These are phyloP conservation scores for Drosophila vallismaia DNA, from an alignment of 2,888 invertebrate species.

Conservation along the genomic window DNA sequence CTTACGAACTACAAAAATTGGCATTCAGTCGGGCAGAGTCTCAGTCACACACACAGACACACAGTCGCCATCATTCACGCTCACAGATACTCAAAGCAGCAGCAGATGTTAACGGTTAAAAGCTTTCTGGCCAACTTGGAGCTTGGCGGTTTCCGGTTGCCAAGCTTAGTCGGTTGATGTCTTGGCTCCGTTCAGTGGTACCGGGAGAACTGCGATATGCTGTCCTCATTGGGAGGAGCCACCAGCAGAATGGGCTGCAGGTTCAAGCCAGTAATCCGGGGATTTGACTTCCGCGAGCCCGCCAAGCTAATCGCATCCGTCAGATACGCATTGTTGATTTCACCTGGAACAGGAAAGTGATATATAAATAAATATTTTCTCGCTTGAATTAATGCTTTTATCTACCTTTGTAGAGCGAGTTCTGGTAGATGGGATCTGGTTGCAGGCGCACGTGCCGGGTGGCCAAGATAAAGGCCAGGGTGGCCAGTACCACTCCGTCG, in stretches of 20 bases:
- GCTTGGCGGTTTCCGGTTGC: slow-evolving; percentile 26
- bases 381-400: not conserved
- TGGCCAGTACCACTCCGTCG: slow-evolving; percentile 85
- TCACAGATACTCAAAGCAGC: slow-evolving; percentile 10
- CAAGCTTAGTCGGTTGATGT: slow-evolving; percentile 26
- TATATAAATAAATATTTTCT: not conserved
- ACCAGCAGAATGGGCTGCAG: slow-evolving; percentile 92
- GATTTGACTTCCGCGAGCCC: slow-evolving; percentile 91
- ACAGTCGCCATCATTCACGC: slow-evolving; percentile 25
- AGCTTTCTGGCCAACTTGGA: slow-evolving; percentile 24
- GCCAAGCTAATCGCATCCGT: slow-evolving; percentile 93
- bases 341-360: slow-evolving; percentile 86
- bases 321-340: slow-evolving; percentile 94
- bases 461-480: slow-evolving; percentile 96
- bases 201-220: slow-evolving; percentile 91
- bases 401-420: slow-evolving; percentile 88
- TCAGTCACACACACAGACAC: slow-evolving; percentile 8
- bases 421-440: slow-evolving; percentile 90
- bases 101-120: slow-evolving; percentile 51
- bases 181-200: slow-evolving; percentile 56
- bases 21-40: slow-evolving; percentile 61
- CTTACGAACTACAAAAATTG: slow-evolving; percentile 44
- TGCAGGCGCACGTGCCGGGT: slow-evolving; percentile 94
- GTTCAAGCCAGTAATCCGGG: slow-evolving; percentile 85
- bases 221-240: slow-evolving; percentile 85